Evolutionary conservation across 2,797 vertebrate genomes (phyloP).

Genomic region (Malurus leucopterus): DNA sequence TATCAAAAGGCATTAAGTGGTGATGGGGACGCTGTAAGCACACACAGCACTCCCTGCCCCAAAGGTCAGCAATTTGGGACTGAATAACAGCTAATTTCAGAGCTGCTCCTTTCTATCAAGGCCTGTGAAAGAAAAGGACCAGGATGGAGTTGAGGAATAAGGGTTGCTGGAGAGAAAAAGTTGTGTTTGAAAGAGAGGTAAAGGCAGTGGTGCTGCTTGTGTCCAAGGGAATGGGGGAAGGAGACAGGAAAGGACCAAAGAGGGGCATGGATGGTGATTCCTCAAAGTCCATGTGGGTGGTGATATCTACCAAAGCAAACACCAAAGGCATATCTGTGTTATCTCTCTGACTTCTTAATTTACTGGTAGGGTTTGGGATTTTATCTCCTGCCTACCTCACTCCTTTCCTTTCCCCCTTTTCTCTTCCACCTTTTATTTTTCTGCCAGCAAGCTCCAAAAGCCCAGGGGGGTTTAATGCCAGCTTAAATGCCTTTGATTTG

Average conservation of each 20-base stretch:
- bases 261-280: not conserved
- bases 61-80: not conserved
- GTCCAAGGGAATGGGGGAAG: not conserved
- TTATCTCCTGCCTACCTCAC: not conserved
- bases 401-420: not conserved
- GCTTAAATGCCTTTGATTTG: slow-evolving; percentile 71
- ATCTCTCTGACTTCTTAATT: not conserved
- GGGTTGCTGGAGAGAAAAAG: not conserved
- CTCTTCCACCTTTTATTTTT: slow-evolving; percentile 37
- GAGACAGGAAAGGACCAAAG: not conserved
- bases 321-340: not conserved
- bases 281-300: not conserved
- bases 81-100: slow-evolving; percentile 10
- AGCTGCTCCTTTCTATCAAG: not conserved
- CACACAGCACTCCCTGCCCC: not conserved
- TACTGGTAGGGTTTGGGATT: not conserved
- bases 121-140: not conserved
- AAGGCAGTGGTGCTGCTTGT: not conserved
- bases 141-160: not conserved
- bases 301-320: not conserved
- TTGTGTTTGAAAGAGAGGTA: not conserved
- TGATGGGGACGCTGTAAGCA: fast-evolving
- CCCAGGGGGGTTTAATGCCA: slow-evolving; percentile 63
- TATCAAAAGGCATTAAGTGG: not conserved
- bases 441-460: slow-evolving; percentile 48